These are phyloP conservation scores for Perodicticus potto DNA, from an alignment of 2,797 vertebrate species.

Conservation along the genomic window DNA sequence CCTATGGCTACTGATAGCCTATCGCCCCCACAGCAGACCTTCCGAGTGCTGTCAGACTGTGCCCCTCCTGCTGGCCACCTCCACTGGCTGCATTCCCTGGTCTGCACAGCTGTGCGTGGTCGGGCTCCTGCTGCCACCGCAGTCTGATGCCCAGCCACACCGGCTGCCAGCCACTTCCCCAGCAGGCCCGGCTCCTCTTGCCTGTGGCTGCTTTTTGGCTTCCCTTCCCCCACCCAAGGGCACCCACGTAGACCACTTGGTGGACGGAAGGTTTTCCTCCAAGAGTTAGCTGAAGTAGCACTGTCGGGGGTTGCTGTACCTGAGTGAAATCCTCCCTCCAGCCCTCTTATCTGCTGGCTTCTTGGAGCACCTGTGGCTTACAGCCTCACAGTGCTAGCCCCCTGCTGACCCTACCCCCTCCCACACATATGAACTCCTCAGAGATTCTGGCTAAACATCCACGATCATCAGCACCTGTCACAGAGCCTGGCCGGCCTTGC, in stretches of 20 bases:
- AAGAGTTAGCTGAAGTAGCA: background rate
- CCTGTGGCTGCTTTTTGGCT: background rate
- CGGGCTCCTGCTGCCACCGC: fast-evolving
- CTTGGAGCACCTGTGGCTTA: background rate
- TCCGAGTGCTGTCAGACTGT: background rate
- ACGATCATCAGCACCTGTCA: background rate
- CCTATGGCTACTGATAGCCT: background rate
- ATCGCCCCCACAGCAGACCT: fast-evolving
- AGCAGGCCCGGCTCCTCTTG: background rate
- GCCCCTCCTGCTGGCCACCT: fast-evolving
- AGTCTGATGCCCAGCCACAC: background rate
- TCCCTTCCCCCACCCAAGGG: background rate
- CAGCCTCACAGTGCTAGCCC: too few species aligned
- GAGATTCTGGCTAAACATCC: background rate
- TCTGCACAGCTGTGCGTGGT: background rate
- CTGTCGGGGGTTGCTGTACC: background rate
- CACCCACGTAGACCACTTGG: background rate
- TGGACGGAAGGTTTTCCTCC: fast-evolving
- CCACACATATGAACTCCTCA: fast-evolving
- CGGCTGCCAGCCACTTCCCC: fast-evolving
- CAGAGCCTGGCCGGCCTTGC: background rate
- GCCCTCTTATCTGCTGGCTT: fast-evolving
- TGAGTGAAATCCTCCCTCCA: background rate
- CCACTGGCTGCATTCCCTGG: fast-evolving
- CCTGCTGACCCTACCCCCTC: fast-evolving